Percentiles rank a stretch among this genome's conserved stretches.
Conservation (phyloP, 2,113 vertebrate species). For the Thunnus maccoyii region DNA sequence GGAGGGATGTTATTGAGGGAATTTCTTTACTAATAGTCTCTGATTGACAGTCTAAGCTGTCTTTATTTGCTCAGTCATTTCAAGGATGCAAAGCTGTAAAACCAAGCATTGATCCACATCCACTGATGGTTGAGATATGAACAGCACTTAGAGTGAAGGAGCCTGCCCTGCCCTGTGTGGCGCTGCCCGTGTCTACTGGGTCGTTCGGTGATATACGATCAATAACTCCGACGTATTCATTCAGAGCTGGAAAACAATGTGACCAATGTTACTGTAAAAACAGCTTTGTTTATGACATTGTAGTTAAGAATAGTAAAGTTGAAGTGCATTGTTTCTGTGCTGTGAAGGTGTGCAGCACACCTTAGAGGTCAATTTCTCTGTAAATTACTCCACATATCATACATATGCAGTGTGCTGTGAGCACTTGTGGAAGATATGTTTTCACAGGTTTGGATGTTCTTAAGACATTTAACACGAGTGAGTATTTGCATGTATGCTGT, state of each 20-base stretch:
- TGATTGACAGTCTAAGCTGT: slow-evolving; percentile 60
- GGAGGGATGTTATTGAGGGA: slow-evolving; percentile 56
- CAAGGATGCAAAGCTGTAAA: slow-evolving; percentile 74
- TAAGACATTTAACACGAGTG: not conserved
- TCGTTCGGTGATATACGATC: not conserved
- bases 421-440: not conserved
- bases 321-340: not conserved
- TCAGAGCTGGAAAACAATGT: slow-evolving; percentile 6
- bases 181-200: slow-evolving; percentile 54
- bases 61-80: slow-evolving; percentile 71
- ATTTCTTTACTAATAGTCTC: slow-evolving; percentile 72
- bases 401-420: not conserved
- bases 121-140: slow-evolving; percentile 71
- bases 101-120: slow-evolving; percentile 77
- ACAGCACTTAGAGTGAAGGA: slow-evolving; percentile 76
- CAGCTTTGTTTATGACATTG: slow-evolving; percentile 23
- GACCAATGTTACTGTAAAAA: slow-evolving; percentile 16
- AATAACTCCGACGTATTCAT: slow-evolving; percentile 37
- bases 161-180: slow-evolving; percentile 66
- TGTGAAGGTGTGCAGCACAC: not conserved
- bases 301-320: slow-evolving; percentile 11
- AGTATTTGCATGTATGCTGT: slow-evolving; percentile 4
- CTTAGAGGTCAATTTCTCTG: not conserved
- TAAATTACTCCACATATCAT: not conserved
- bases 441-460: not conserved